phyloP scores from a whole-genome alignment of 2,888 invertebrate species.

The Muschampia plurimacula region DNA sequence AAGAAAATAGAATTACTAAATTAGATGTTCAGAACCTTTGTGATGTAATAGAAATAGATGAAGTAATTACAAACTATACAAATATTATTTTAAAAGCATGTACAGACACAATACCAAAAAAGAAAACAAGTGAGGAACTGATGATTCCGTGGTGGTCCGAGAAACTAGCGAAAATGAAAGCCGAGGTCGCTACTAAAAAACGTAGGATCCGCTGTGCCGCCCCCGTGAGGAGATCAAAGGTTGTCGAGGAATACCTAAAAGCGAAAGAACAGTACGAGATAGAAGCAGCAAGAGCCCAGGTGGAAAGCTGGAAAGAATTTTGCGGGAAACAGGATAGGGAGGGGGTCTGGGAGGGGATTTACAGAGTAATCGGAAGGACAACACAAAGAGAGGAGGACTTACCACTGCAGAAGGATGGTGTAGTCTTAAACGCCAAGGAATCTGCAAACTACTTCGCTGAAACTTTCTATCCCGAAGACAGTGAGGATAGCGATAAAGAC shows the following conservation, averaged over 20 bases:
- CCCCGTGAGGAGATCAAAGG: conserved; percentile 23
- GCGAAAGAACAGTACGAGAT: conserved; percentile 27
- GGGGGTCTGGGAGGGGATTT: conserved; percentile 37
- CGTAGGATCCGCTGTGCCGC: conserved; percentile 36
- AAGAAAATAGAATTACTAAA: neutral
- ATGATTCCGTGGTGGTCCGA: conserved; percentile 42
- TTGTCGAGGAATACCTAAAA: conserved; percentile 33
- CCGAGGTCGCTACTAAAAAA: conserved; percentile 27
- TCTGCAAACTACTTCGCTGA: neutral
- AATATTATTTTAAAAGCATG: neutral
- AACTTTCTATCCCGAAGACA: neutral
- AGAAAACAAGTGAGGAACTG: conserved; percentile 17
- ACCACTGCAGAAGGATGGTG: conserved; percentile 6
- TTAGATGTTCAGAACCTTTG: neutral
- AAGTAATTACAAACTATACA: neutral
- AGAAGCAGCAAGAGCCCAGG: conserved; percentile 5
- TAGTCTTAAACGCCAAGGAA: neutral
- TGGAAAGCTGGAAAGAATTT: conserved; percentile 37
- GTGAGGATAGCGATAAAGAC: neutral
- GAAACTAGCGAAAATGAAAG: conserved; percentile 32
- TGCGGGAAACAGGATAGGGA: conserved; percentile 38
- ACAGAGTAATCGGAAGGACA: conserved; percentile 28
- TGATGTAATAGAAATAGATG: neutral
- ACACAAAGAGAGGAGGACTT: conserved; percentile 29
- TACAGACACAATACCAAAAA: conserved; percentile 6